Percentiles rank a stretch among this genome's conserved stretches.
phyloP scores from a whole-genome alignment of 2,797 vertebrate species.

The Enteromius paludinosus region DNA sequence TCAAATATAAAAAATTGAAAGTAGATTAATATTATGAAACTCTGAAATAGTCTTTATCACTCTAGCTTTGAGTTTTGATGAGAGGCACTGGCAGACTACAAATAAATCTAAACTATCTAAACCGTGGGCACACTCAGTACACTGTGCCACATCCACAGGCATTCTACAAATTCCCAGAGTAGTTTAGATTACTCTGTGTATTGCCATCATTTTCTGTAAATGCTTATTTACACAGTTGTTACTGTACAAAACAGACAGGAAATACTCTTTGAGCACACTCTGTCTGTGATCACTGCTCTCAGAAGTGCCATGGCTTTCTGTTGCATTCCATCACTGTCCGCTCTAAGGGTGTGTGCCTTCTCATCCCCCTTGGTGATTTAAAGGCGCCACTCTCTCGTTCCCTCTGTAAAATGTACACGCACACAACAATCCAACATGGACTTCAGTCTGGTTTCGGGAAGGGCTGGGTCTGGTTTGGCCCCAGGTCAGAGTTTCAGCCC shows the following conservation, averaged over 20 bases:
- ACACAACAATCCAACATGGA: slow-evolving; percentile 26
- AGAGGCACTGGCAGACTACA: slow-evolving; percentile 47
- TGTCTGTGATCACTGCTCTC: slow-evolving; percentile 54
- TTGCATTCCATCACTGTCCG: slow-evolving; percentile 70
- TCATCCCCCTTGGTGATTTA: slow-evolving; percentile 65
- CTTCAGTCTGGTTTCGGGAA: slow-evolving; percentile 44
- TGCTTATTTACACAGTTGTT: not conserved
- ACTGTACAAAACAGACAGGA: slow-evolving; percentile 59
- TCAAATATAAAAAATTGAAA: not conserved
- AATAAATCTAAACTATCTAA: slow-evolving; percentile 48
- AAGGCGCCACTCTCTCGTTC: slow-evolving; percentile 58
- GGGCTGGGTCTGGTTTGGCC: slow-evolving; percentile 59
- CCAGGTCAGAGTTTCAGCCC: slow-evolving; percentile 53
- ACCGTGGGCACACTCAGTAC: slow-evolving; percentile 51
- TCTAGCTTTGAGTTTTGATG: not conserved
- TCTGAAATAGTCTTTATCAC: too few species aligned
- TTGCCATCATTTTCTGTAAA: slow-evolving; percentile 17
- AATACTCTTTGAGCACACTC: slow-evolving; percentile 50
- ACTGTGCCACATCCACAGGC: slow-evolving; percentile 62
- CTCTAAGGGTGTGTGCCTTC: slow-evolving; percentile 62
- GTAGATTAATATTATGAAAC: not conserved
- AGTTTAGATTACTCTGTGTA: slow-evolving; percentile 48
- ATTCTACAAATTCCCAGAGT: slow-evolving; percentile 56
- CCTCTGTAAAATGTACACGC: slow-evolving; percentile 14
- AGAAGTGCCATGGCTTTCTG: slow-evolving; percentile 48